Conservation (phyloP, 2,113 vertebrate species). For the Thomomys bottae region DNA sequence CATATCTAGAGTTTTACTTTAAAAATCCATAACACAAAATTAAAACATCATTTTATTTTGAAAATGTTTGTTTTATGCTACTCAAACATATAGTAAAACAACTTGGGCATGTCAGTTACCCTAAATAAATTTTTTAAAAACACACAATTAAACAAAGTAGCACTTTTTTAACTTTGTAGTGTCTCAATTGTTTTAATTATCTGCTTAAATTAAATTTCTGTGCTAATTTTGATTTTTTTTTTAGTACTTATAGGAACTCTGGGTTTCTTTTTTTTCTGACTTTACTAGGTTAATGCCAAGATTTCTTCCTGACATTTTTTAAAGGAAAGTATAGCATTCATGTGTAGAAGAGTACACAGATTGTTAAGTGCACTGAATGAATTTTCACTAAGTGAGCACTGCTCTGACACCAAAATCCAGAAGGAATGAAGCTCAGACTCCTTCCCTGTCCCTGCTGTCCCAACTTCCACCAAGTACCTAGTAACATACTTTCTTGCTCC, state of each 20-base stretch:
- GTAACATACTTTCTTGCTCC: not conserved
- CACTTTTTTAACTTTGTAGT: slow-evolving; percentile 72
- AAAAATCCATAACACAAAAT: slow-evolving; percentile 6
- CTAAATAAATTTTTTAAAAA: slow-evolving; percentile 55
- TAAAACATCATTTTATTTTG: slow-evolving; percentile 55
- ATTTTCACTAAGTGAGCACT: not conserved
- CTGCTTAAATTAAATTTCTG: slow-evolving; percentile 63
- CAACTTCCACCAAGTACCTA: not conserved
- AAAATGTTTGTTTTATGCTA: slow-evolving; percentile 42
- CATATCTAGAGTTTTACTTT: slow-evolving; percentile 4
- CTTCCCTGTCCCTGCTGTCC: not conserved
- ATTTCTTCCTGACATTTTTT: not conserved
- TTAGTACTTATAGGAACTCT: slow-evolving; percentile 28
- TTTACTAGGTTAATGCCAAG: slow-evolving; percentile 33
- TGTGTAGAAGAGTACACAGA: slow-evolving; percentile 35
- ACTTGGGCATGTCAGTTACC: slow-evolving; percentile 46
- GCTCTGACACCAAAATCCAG: not conserved
- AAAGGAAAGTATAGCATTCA: slow-evolving; percentile 31
- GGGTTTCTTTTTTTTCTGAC: slow-evolving; percentile 55
- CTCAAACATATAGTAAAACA: slow-evolving; percentile 54
- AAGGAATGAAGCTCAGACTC: not conserved
- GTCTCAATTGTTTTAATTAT: slow-evolving; percentile 64
- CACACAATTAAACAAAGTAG: slow-evolving; percentile 60
- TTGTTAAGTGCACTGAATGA: slow-evolving; percentile 8
- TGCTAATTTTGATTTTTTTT: slow-evolving; percentile 21